Evolutionary conservation across 2,113 vertebrate species (phyloP).

Genomic region (Suncus etruscus): DNA sequence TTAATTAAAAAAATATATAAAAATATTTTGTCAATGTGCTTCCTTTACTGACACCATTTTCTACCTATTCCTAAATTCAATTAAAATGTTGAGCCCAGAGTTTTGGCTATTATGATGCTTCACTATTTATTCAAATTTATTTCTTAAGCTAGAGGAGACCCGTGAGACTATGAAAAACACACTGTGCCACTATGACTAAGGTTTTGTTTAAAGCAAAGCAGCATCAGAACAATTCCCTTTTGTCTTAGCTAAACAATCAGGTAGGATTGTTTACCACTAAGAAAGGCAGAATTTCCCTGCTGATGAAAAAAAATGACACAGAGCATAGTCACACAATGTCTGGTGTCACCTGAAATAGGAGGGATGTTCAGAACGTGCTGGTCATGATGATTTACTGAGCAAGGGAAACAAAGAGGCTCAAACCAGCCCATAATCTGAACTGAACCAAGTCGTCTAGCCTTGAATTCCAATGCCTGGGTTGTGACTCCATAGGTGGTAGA

Average conservation of each 20-base stretch:
- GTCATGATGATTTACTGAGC: background rate
- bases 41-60: constrained; percentile 52
- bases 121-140: background rate
- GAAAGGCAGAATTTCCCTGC: background rate
- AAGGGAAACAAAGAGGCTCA: background rate
- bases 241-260: background rate
- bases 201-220: background rate
- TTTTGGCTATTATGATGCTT: background rate
- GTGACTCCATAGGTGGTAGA: too few species aligned
- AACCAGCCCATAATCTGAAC: too few species aligned
- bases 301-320: background rate
- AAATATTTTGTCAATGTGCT: constrained; percentile 1
- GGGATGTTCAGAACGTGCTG: rapidly evolving
- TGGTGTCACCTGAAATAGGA: background rate
- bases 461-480: too few species aligned
- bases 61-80: constrained; percentile 28
- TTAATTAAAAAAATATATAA: background rate
- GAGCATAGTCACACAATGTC: background rate
- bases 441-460: background rate
- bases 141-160: background rate
- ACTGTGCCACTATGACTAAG: rapidly evolving
- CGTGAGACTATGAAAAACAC: background rate
- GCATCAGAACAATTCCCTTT: background rate
- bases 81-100: background rate
- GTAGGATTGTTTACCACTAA: background rate